These are phyloP conservation scores for Emydoidea blandingii DNA, from an alignment of 2,797 vertebrate species.

Conservation along the genomic window DNA sequence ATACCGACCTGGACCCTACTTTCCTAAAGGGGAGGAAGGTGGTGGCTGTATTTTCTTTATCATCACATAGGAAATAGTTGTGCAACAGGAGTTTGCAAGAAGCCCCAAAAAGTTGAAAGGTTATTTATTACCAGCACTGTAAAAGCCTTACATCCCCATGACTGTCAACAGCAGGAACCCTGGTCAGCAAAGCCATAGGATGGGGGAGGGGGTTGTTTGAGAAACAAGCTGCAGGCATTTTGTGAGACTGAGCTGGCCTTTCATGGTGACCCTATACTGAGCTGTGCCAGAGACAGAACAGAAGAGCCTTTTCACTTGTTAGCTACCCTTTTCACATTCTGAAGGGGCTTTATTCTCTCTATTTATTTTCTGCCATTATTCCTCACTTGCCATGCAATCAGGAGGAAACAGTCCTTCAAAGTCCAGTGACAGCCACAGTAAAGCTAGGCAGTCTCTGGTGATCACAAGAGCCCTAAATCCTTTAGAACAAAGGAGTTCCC, in stretches of 20 bases:
- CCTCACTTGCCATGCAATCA: background rate
- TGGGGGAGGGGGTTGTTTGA: background rate
- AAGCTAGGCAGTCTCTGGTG: slow-evolving; percentile 13
- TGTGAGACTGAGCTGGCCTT: background rate
- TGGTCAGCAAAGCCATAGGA: background rate
- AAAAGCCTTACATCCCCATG: background rate
- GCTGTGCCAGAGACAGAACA: slow-evolving; percentile 49
- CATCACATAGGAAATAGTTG: background rate
- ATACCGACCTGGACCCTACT: rapidly evolving
- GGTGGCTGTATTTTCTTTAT: background rate
- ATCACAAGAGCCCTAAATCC: background rate
- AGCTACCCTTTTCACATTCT: background rate
- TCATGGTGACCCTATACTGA: background rate
- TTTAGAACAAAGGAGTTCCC: background rate
- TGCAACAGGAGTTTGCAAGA: background rate
- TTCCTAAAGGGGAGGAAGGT: background rate
- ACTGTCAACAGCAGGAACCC: background rate
- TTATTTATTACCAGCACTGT: background rate
- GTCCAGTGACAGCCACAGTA: background rate
- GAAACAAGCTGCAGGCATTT: background rate
- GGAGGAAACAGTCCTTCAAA: slow-evolving; percentile 44
- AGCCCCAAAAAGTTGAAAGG: background rate
- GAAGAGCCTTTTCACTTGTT: slow-evolving; percentile 42
- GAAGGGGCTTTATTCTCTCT: slow-evolving; percentile 15
- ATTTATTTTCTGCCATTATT: slow-evolving; percentile 9